These are phyloP conservation scores for Sarcophilus harrisii DNA, from an alignment of 2,797 vertebrate species.

Conservation along the genomic window DNA sequence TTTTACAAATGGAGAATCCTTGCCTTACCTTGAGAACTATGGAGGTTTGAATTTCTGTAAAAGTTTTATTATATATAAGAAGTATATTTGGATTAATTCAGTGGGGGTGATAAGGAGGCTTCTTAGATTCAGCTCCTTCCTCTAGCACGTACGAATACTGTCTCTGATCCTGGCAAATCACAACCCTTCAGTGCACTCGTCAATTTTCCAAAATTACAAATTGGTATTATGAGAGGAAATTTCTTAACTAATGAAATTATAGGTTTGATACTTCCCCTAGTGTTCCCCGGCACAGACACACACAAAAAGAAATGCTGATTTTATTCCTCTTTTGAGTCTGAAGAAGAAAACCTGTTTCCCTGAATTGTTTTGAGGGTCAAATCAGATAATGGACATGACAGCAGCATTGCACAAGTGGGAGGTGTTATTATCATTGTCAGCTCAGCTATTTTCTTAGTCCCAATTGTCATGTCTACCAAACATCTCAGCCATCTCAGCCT, in stretches of 20 bases:
- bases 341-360: conserved; percentile 28
- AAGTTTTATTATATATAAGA: neutral
- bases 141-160: neutral
- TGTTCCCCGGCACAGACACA: too few species aligned
- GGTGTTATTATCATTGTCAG: neutral
- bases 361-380: conserved; percentile 29
- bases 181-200: neutral
- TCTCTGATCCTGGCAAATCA: neutral
- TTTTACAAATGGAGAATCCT: neutral
- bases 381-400: conserved; percentile 41
- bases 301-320: neutral
- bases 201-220: neutral
- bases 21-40: neutral
- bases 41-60: neutral
- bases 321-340: neutral
- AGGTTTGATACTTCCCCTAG: neutral
- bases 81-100: neutral
- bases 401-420: neutral
- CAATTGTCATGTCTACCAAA: neutral
- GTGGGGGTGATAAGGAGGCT: neutral
- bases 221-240: neutral
- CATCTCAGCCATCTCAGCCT: neutral
- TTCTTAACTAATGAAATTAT: neutral
- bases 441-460: neutral
- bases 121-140: neutral